phyloP scores from a whole-genome alignment of 2,888 invertebrate species.

The Sminthurides aquaticus region DNA sequence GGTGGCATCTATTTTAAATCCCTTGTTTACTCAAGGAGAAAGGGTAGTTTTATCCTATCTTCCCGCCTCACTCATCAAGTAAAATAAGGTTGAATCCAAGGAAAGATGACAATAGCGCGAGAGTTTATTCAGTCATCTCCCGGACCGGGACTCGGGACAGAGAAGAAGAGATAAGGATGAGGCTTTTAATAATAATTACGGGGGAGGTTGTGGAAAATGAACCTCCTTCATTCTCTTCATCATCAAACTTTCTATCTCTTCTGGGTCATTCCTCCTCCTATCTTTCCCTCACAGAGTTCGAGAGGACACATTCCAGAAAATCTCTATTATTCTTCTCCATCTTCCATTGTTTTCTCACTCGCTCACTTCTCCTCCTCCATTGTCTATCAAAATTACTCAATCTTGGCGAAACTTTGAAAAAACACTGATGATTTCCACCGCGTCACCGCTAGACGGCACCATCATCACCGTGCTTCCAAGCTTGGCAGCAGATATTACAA shows the following conservation, averaged over 20 bases:
- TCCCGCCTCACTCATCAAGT: not conserved
- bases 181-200: slow-evolving; percentile 19
- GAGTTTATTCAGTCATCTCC: not conserved
- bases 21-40: not conserved
- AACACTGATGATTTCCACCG: too few relatives aligned
- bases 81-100: not conserved
- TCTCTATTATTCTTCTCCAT: not conserved
- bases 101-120: not conserved
- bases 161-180: not conserved
- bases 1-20: too few relatives aligned
- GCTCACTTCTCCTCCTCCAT: not conserved
- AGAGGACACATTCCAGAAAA: not conserved
- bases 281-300: not conserved
- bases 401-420: too few relatives aligned
- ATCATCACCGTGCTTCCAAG: too few relatives aligned
- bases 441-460: too few relatives aligned
- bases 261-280: slow-evolving; percentile 8
- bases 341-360: slow-evolving; percentile 1
- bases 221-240: not conserved
- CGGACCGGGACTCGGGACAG: not conserved
- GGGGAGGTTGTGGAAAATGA: slow-evolving; percentile 13
- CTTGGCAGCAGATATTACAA: too few relatives aligned
- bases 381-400: slow-evolving; percentile 3
- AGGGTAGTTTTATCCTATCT: not conserved
- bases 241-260: slow-evolving; percentile 3